These are phyloP conservation scores for Brachyistius frenatus DNA, from an alignment of 2,113 vertebrate genomes.

Conservation along the genomic window DNA sequence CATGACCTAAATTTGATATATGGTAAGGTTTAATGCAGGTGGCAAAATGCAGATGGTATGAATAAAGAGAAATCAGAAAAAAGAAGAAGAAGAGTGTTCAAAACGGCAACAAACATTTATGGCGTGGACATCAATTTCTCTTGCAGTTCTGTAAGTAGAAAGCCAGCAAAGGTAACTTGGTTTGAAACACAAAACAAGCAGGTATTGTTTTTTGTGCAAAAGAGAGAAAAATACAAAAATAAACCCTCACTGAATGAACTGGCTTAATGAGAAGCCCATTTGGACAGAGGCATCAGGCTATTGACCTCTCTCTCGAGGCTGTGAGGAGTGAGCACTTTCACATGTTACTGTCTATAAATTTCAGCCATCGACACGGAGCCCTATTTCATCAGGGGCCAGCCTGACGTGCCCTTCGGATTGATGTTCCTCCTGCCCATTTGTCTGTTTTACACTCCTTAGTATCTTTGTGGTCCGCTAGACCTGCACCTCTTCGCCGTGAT, in stretches of 20 bases:
- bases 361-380: slow-evolving; percentile 68
- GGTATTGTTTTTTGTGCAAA: slow-evolving; percentile 38
- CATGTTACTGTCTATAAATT: slow-evolving; percentile 86
- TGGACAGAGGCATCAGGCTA: slow-evolving; percentile 73
- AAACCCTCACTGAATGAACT: slow-evolving; percentile 56
- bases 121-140: slow-evolving; percentile 8
- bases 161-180: not conserved
- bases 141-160: slow-evolving; percentile 18
- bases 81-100: not conserved
- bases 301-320: slow-evolving; percentile 78
- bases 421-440: slow-evolving; percentile 84
- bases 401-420: slow-evolving; percentile 83
- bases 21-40: slow-evolving; percentile 6
- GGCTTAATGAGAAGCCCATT: slow-evolving; percentile 78
- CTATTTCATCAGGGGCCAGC: slow-evolving; percentile 80
- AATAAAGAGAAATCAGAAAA: not conserved
- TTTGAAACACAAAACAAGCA: slow-evolving; percentile 54
- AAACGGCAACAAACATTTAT: slow-evolving; percentile 8
- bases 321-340: slow-evolving; percentile 78
- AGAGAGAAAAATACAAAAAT: not conserved
- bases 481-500: slow-evolving; percentile 80
- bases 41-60: slow-evolving; percentile 1
- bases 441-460: slow-evolving; percentile 85
- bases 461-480: slow-evolving; percentile 81
- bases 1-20: slow-evolving; percentile 2